A percentile compares a stretch with the other conserved stretches of the same genome.
phyloP scores from a whole-genome alignment of 1,140 invertebrate species.

The Panagrolaimus sp. region DNA sequence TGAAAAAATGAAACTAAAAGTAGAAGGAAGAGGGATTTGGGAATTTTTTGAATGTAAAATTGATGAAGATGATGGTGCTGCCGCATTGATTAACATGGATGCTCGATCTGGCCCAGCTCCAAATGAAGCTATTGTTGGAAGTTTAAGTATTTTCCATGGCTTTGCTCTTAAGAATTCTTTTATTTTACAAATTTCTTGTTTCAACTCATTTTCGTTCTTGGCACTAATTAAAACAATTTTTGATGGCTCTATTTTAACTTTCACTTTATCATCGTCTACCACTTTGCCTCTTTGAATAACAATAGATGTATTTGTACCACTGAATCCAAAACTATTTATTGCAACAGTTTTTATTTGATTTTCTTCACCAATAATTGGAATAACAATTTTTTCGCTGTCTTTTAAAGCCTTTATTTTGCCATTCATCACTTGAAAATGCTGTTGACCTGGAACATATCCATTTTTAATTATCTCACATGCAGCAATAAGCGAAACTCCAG shows the following conservation, averaged over 20 bases:
- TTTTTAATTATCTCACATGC: conserved; percentile 25
- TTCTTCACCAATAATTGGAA: conserved; percentile 30
- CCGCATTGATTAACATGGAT: too few species aligned
- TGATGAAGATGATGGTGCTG: too few species aligned
- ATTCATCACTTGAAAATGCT: conserved; percentile 39
- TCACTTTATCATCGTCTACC: neutral
- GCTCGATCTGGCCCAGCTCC: too few species aligned
- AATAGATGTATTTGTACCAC: conserved; percentile 38
- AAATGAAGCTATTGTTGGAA: too few species aligned
- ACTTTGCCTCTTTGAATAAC: conserved; percentile 20
- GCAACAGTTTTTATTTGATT: conserved; percentile 12
- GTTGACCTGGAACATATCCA: conserved; percentile 27
- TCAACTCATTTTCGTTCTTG: too few species aligned
- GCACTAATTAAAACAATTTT: conserved; percentile 5
- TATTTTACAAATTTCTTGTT: too few species aligned
- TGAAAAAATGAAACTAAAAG: too few species aligned
- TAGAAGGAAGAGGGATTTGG: too few species aligned
- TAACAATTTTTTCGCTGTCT: conserved; percentile 16
- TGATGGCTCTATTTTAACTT: neutral
- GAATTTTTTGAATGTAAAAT: too few species aligned
- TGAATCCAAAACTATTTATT: conserved; percentile 53
- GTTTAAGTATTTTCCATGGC: too few species aligned
- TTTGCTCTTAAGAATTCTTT: too few species aligned
- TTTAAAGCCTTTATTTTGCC: conserved; percentile 15
- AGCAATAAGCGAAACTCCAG: conserved; percentile 27